These are phyloP conservation scores for Bursaphelenchus mucronatus DNA, from an alignment of 1,140 invertebrate species.

Conservation along the genomic window DNA sequence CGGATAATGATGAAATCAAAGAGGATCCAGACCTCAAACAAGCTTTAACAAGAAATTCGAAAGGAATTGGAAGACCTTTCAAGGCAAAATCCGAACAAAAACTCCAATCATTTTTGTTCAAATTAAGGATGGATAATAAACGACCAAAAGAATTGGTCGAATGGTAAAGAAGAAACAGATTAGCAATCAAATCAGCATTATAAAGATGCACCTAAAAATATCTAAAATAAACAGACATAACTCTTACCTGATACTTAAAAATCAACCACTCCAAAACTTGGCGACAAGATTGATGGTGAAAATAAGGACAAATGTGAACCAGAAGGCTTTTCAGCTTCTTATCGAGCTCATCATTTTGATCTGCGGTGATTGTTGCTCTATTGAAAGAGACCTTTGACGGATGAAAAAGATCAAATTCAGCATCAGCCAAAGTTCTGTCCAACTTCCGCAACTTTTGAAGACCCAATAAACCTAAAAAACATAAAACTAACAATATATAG, in stretches of 20 bases:
- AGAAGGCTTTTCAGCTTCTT: constrained; percentile 29
- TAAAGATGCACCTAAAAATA: constrained; percentile 37
- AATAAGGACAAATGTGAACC: constrained; percentile 36
- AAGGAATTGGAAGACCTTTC: constrained; percentile 35
- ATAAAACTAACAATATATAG: neutral
- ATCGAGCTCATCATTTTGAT: constrained; percentile 33
- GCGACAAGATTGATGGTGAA: constrained; percentile 42
- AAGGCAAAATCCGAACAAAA: constrained; percentile 31
- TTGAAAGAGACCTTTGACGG: constrained; percentile 26
- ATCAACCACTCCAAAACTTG: constrained; percentile 48
- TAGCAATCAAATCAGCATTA: constrained; percentile 39
- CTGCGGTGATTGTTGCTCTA: constrained; percentile 31
- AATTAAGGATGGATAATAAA: constrained; percentile 36
- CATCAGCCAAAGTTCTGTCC: constrained; percentile 32
- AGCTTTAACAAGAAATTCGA: constrained; percentile 20
- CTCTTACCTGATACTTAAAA: constrained; percentile 38
- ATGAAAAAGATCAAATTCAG: constrained; percentile 33
- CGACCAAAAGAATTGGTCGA: constrained; percentile 39
- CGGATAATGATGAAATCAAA: constrained; percentile 20
- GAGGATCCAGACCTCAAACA: constrained; percentile 22
- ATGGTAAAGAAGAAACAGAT: constrained; percentile 38
- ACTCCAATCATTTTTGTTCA: constrained; percentile 30
- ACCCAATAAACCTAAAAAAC: constrained; percentile 33
- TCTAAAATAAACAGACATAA: neutral
- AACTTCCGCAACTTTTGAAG: constrained; percentile 38